Base-by-base conservation (phyloP, 1,140 invertebrate genomes). In the Drosophila pseudoobscura region DNA sequence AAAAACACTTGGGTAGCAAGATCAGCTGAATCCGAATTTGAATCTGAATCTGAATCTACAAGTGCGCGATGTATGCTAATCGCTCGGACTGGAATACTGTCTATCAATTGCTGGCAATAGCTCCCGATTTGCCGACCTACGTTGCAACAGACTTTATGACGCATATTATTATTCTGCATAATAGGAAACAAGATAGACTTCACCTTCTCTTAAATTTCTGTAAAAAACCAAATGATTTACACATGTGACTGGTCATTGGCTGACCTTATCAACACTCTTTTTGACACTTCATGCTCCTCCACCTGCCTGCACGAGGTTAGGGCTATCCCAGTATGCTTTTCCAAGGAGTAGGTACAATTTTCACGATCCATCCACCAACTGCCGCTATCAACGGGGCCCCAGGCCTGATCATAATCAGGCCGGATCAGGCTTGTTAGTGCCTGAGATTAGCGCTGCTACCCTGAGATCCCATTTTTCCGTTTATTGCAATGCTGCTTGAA, bases 11-110 rank as follows among this genome's bases (percentile, higher is more conserved):
- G 60, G 60, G 49, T 47, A 71, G 66, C 68, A 50, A 5, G 51
- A 68, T 69, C 56, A 57, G 66, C 49, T 51, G 56, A 74, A 47
- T 75, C 24, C 8, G 35, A 66, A 53, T 47, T 31, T 51, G 49
- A 74, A 47, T 75, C 17, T 11, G 35, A 66, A 52, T 47, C 66
- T 24, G 13, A 31, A 66, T 57, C 44, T 57, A 69, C 52, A 75
- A 75, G 52, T 75, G 53, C 53, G 54, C 62, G 45, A 54, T 60
- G 20, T 59, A 75, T 75, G 71, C 71, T 75, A 75, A 75, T 75
- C 70, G 59, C 69, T 35, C 11, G 44, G 20, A 15, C 43, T 49
- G 62, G 24, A 11, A 39, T 47, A 35, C 20, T 8, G 26, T 39
- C 47, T 35, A 54, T 75, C 71, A 75, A 75, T 75, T 75, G 71